Base-by-base conservation (phyloP, 1,140 invertebrate species). In the Parasteatoda tepidariorum region DNA sequence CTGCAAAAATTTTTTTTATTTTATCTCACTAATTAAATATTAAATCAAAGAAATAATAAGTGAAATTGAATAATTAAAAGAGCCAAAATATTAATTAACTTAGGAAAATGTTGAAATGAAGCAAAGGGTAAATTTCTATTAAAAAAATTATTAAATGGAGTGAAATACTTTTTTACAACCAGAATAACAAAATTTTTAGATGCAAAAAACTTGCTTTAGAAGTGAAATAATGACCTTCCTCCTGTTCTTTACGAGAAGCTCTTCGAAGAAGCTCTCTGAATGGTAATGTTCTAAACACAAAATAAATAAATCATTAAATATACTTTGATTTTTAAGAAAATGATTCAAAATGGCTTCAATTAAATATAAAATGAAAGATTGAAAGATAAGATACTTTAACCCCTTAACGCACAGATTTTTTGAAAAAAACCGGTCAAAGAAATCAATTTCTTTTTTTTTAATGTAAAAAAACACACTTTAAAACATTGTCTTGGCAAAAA, bases 211-310 rank as follows among this genome's bases (percentile, higher is more conserved):
- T 84, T 83, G 89, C 89, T 84, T 88, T 85, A 73, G 85, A 85
- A 26, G 88, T 84, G 83, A 89, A 91, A 86, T 87, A 90, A 62
- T 61, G n/a, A 15, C 55, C 57, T 75, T 90, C 86, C 34, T 78
- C 57, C 64, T 90, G 88, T 13, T 85, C 84, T n/a, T 87, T 84
- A 83, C 86, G 82, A 18, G 88, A 85, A 54, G 89, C 88, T 86
- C 91, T 81, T 84, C 87, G 84, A 2, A 92, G 87, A 31, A 92
- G 87, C 79, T 91, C 88, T 41, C 83, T 61, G 84, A 92, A 91
- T 55, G 88, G 86, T 22, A 92, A 84, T 24, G 90, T 90, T 86
- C 84, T 57, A 85, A 33, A 85, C n/a, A 62, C 28, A 7, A 61
- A 3, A 22, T 18, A 26, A 55, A 55, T 54, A 54, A 15, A 38